Evolutionary conservation across 1,140 invertebrate genomes (phyloP), one percentile per base, ranked within the genome.

Genomic region (Hyposmocoma kahamanoa): DNA sequence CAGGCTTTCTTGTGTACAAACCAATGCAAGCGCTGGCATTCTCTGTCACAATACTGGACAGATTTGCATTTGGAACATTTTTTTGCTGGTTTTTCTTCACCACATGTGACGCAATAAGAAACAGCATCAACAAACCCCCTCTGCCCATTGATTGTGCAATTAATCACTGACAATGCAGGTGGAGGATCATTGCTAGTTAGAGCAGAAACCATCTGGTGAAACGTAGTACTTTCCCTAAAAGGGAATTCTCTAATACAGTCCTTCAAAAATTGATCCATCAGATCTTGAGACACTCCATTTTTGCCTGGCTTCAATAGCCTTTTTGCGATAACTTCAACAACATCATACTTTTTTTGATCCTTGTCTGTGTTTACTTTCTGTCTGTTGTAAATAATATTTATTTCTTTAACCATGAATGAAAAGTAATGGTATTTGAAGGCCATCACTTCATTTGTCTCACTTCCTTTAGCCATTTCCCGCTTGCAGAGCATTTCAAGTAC

Each of bases 1-100:
- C 94, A 95, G 20, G 89, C 90, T 75, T 97, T 97, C 85, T 99
- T 99, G 79, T 99, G 98, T 57, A 95, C 92, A 62, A 94, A 93
- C 98, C 98, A 99, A 84, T 99, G 97, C 5, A 98, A 83, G 61
- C 95, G 91, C 80, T 99, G 98, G 81, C 98, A 99, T 62, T 94
- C 91, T 56, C 94, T 89, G 75, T 97, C 93, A 86, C 98, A 99
- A 76, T 99, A 99, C 61, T 94, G 91, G 10, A 96, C 95, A 47
- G 91, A 90, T 89, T 97, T 97, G 82, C 97, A 99, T 72, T 95
- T 95, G n/a, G 95, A 93, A 83, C 98, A 99, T 79, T 97, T 96
- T 72, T 97, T 98, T 6, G 90, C 88, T 5, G 95, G 94, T 60
- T 94, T 94, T 48, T 96, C 92, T 67, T 97, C 93, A 0, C 94